Evolutionary conservation across 2,113 vertebrate species (phyloP).

Genomic region (human (Homo sapiens)): GRCh38 chr18:62671001-62671500

Average conservation of each 20-base stretch:
- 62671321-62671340: neutral
- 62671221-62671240: neutral
- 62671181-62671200: neutral
- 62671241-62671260: neutral
- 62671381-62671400: neutral
- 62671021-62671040: neutral
- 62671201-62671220: neutral
- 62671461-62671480: neutral
- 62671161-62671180: neutral
- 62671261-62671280: neutral
- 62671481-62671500: neutral
- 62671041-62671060: neutral
- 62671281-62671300: neutral
- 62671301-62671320: neutral
- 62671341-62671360: neutral
- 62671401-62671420: neutral
- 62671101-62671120: neutral
- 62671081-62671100: neutral
- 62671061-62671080: neutral
- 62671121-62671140: neutral
- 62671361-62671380: neutral
- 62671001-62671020: neutral
- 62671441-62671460: neutral
- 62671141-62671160: neutral
- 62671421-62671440: neutral